Evolutionary conservation across 2,797 vertebrate genomes (phyloP), one percentile per base, ranked within the genome.

Genomic region (Poecilia velifera): DNA sequence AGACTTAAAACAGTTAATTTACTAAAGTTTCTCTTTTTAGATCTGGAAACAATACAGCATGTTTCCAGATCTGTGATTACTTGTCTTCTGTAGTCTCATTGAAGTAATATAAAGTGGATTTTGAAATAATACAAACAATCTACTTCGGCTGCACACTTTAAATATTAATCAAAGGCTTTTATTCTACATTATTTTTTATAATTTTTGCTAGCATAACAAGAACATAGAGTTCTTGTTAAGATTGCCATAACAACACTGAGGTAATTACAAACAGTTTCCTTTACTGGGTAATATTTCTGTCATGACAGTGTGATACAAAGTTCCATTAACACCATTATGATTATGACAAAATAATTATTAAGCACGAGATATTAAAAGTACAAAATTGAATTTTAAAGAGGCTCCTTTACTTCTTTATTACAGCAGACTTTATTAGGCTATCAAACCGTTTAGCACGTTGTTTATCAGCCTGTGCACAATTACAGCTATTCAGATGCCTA

Each of bases 381-480:
- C 6, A 59, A 81, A 82, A 55, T 68, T 10, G 28, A 45, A 73
- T 53, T 68, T 36, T 64, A 53, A 47, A n/a, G 34, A 46, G 41
- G 43, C 41, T 62, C 43, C 72, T 66, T 12, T n/a, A 39, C 31
- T 9, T 73, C 6, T 18, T 43, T 49, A 47, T 47, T 36, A 62
- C 6, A 73, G 28, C 2, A 39, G 1, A 41, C 39, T 64, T 68
- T 3, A 71, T 64, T 25, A 71, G 64, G n/a, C 39, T 72, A 68
- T 74, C 6, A 85, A 76, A 74, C 22, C 28, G 3, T 80, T 70
- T 72, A 74, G 20, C 70, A 70, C 2, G 3, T 70, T 79, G 47
- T 55, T 72, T 41, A 16, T 59, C 36, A 72, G 34, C 46, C 39
- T 66, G 31, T 64, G 45, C 10, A 55, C 47, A 53, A 83, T 75